A percentile compares a stretch with the other conserved stretches of the same genome.
Conservation (phyloP, 1,140 invertebrate genomes). For the Drusus annulatus region DNA sequence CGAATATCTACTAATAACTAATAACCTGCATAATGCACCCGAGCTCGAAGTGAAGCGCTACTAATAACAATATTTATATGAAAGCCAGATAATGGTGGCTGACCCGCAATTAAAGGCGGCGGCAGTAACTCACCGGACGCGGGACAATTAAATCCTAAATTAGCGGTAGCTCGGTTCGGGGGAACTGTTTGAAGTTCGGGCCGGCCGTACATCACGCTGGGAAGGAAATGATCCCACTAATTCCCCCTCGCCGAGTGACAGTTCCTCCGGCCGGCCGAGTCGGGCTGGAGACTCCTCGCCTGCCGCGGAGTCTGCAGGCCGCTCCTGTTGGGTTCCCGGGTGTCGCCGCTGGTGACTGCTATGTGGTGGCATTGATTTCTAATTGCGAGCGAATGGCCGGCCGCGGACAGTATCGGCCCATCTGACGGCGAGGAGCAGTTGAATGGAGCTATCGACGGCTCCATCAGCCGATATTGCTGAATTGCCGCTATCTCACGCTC, state of each 20-base stretch:
- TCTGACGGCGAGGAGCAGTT: neutral
- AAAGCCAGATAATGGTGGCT: neutral
- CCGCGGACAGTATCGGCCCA: neutral
- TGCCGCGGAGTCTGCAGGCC: no score
- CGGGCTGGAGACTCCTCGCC: no score
- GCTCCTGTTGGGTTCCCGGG: no score
- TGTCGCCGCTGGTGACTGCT: no score
- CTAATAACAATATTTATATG: constrained; percentile 38
- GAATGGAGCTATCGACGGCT: constrained; percentile 2
- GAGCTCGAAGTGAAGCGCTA: neutral
- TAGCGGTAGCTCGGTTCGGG: neutral
- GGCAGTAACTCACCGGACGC: constrained; percentile 18
- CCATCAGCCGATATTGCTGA: neutral
- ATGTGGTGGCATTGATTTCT: no score
- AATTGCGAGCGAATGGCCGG: neutral
- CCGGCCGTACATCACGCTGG: neutral
- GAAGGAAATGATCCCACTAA: neutral
- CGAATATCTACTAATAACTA: constrained; percentile 22
- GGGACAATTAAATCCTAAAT: constrained; percentile 1
- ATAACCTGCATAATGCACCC: constrained; percentile 22
- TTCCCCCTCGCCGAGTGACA: no score
- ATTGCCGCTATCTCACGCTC: neutral
- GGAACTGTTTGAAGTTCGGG: constrained; percentile 6
- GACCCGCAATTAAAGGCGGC: constrained; percentile 18
- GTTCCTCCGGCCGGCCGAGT: no score